Evolutionary conservation across 2,888 invertebrate genomes (phyloP).

Genomic region (Drosophila eohydei): DNA sequence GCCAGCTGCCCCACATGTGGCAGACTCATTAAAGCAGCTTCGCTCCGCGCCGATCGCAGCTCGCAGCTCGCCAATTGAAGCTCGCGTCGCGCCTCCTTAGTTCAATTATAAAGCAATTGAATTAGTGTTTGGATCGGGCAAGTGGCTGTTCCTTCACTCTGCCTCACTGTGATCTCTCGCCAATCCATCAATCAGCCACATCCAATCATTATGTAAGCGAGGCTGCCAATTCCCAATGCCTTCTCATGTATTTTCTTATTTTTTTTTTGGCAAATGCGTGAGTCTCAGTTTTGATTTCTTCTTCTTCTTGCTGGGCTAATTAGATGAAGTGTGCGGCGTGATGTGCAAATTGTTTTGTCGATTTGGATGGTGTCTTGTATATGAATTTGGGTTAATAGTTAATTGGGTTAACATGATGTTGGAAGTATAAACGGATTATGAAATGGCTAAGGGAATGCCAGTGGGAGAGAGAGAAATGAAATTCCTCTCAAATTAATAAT

Average conservation of each 20-base stretch:
- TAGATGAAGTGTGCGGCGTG: conserved; percentile 64
- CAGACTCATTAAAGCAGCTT: conserved; percentile 66
- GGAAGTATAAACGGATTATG: conserved; percentile 15
- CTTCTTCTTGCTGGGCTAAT: conserved; percentile 48
- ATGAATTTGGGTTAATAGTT: conserved; percentile 70
- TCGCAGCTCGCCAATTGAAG: conserved; percentile 30
- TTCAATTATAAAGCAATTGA: conserved; percentile 78
- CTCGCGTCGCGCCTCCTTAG: conserved; percentile 67
- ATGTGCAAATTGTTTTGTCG: conserved; percentile 55
- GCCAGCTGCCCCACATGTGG: conserved; percentile 43
- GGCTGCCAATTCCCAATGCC: conserved; percentile 65
- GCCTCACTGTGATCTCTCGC: conserved; percentile 29
- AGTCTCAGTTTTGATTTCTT: conserved; percentile 37
- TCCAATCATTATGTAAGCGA: conserved; percentile 59
- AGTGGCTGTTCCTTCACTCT: conserved; percentile 34
- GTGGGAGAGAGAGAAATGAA: neutral
- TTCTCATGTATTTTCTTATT: conserved; percentile 12
- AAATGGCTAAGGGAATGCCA: conserved; percentile 8
- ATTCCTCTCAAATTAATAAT: conserved; percentile 3
- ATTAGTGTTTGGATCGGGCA: conserved; percentile 61
- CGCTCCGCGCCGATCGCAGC: neutral
- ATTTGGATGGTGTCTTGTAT: conserved; percentile 26
- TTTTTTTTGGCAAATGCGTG: conserved; percentile 59
- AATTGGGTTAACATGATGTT: conserved; percentile 60
- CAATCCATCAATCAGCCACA: conserved; percentile 73